Conservation (phyloP, 2,113 vertebrate species). For the Stegostoma tigrinum region DNA sequence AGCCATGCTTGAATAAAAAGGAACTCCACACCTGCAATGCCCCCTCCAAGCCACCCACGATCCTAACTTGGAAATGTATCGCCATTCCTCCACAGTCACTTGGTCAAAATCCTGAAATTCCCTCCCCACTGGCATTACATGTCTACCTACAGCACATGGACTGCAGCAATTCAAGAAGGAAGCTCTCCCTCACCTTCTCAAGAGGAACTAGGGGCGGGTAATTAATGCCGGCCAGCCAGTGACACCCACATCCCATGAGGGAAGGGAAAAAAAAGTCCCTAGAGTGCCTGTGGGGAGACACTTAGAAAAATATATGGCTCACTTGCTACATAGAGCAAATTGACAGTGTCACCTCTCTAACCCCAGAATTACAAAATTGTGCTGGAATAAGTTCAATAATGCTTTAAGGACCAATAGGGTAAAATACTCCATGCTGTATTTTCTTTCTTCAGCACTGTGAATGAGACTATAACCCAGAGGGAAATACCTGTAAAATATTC, state of each 20-base stretch:
- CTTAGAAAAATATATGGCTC: background rate
- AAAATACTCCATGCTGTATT: background rate
- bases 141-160: no score
- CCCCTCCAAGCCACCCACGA: no score
- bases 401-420: background rate
- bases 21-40: background rate
- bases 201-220: no score
- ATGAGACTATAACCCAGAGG: background rate
- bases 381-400: background rate
- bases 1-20: background rate
- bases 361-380: background rate
- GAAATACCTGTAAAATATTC: no score
- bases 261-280: background rate
- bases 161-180: no score
- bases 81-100: no score
- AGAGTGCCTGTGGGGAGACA: background rate
- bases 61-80: no score
- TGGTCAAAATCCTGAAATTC: no score
- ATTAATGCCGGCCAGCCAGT: no score
- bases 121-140: no score
- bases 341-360: background rate
- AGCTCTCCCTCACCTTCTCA: no score
- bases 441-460: background rate
- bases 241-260: no score
- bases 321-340: background rate